These are phyloP conservation scores for Myripristis jacobus DNA, from an alignment of 2,797 vertebrate species.

Conservation along the genomic window DNA sequence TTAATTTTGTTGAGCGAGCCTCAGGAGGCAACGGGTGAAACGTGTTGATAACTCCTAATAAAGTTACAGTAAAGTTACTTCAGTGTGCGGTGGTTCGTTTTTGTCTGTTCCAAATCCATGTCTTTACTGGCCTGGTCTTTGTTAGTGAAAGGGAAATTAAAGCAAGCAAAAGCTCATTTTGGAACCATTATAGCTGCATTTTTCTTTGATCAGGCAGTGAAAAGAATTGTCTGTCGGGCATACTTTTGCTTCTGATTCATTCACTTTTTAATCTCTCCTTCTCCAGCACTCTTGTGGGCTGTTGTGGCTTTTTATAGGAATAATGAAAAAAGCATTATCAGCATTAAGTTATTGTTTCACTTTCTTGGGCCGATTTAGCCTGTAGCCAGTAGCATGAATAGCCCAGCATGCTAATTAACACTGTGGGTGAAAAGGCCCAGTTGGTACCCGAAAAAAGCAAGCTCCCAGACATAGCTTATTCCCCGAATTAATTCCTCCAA, in stretches of 20 bases:
- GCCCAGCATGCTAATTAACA: conserved; percentile 38
- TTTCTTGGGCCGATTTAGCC: conserved; percentile 27
- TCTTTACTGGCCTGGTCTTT: too few species aligned
- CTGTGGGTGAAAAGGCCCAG: conserved; percentile 9
- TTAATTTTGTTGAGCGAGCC: too few species aligned
- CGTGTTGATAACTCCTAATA: too few species aligned
- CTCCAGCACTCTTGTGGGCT: neutral
- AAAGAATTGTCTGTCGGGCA: neutral
- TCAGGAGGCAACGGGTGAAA: too few species aligned
- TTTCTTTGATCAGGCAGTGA: neutral
- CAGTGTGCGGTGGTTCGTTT: too few species aligned
- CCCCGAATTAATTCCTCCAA: conserved; percentile 58
- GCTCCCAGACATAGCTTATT: conserved; percentile 48
- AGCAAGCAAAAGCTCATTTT: conserved; percentile 12
- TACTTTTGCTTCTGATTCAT: neutral
- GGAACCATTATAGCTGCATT: conserved; percentile 2
- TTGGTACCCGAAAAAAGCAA: conserved; percentile 19
- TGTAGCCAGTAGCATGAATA: conserved; percentile 41
- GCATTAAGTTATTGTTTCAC: conserved; percentile 19
- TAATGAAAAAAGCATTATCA: neutral
- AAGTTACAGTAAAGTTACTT: too few species aligned
- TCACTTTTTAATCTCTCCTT: neutral
- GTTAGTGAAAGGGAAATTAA: neutral
- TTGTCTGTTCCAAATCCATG: too few species aligned
- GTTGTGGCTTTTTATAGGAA: neutral